Conservation (phyloP, 2,113 vertebrate genomes). For the Phyllostomus discolor region DNA sequence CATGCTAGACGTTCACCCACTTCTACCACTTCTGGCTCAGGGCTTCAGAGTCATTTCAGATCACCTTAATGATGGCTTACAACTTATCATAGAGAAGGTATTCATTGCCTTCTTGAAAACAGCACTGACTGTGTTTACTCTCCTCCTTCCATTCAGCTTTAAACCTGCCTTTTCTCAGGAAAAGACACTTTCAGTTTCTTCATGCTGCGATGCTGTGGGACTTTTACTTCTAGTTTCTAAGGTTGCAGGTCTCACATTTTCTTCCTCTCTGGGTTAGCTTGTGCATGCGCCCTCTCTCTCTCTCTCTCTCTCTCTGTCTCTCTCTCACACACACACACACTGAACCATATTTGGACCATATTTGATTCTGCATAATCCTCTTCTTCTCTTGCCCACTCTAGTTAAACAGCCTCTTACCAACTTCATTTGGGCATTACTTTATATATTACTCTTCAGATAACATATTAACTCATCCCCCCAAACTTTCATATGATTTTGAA, state of each 20-base stretch:
- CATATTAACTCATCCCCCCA: background rate
- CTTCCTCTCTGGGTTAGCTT: background rate
- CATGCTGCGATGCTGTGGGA: background rate
- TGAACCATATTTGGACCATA: background rate
- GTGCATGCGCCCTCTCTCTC: no score
- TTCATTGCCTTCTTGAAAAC: background rate
- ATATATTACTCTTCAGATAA: background rate
- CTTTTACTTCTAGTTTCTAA: background rate
- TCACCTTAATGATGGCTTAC: background rate
- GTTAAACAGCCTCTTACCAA: background rate
- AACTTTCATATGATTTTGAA: conserved; percentile 19
- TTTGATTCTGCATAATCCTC: background rate
- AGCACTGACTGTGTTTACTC: background rate
- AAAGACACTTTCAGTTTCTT: background rate
- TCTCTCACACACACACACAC: background rate
- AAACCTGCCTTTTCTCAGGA: background rate
- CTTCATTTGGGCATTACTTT: background rate
- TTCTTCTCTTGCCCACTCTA: background rate
- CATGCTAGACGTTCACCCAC: background rate
- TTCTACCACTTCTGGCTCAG: background rate
- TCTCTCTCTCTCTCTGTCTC: background rate
- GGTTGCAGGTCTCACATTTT: background rate
- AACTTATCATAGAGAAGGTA: background rate
- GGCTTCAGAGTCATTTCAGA: background rate
- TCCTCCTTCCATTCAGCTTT: background rate